Evolutionary conservation across 2,113 vertebrate genomes (phyloP), one percentile per base, ranked within the genome.

Genomic region (Myanophis thanlyinensis): DNA sequence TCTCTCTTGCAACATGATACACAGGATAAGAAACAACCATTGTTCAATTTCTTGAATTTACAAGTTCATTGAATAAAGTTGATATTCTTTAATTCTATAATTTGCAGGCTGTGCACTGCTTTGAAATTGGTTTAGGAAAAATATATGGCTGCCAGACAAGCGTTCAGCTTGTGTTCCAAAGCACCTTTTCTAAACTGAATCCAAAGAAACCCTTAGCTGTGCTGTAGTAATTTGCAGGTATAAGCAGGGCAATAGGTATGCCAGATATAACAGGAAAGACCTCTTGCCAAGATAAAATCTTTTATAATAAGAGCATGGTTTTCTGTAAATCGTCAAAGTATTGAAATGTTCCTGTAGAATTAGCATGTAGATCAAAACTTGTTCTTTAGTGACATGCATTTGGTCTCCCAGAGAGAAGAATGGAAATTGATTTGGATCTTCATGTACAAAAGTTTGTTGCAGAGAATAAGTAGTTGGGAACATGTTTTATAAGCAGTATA

Each of bases 1-100:
- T 90, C 73, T 94, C 91, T 95, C 49, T 67, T 40, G 91, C 52
- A 62, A 52, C 62, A 87, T 95, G 87, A 87, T 52, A 89, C 92
- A 49, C 51, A 86, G 88, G 92, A 93, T 90, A 54, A 48, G 51
- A 85, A 92, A 92, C n/a, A 23, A 85, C 87, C 44, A 44, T 93
- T 35, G 30, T 85, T 85, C 51, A 44, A 46, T 84, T 92, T 89
- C 51, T 47, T 80, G 54, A 25, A 35, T 89, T 48, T 22, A 56
- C 44, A 92, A 40, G 35, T 46, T 40, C 51, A 46, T 62, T 27
- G 23, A 73, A 15, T 44, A 80, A 40, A 51, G 22, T 49, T 18
- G 62, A 92, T 12, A 89, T 56, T 56, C 87, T n/a, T 52, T 56
- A 85, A 56, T 49, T 23, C 51, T 53, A 52, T 84, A 87, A 44